These are phyloP conservation scores for Lycophotia porphyrea DNA, from an alignment of 2,888 invertebrate genomes.

Conservation along the genomic window DNA sequence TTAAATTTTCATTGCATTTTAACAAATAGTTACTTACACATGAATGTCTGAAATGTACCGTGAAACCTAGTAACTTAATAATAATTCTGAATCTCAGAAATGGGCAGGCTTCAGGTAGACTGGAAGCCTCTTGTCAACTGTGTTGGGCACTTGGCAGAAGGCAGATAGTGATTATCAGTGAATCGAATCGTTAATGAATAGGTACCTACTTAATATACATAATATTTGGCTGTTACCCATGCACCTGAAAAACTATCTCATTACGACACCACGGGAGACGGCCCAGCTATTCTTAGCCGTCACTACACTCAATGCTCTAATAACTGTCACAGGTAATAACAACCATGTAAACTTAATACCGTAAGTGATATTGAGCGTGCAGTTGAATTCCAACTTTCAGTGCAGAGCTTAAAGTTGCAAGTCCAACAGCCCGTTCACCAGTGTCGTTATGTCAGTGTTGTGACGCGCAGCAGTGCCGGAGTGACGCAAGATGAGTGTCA, in stretches of 20 bases:
- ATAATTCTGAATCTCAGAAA: background rate
- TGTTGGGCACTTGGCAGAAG: background rate
- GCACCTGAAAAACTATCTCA: constrained; percentile 17
- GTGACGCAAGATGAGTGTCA: constrained; percentile 78
- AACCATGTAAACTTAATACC: background rate
- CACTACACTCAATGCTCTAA: constrained; percentile 47
- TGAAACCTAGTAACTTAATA: background rate
- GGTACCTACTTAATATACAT: too few relatives aligned
- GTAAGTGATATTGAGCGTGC: background rate
- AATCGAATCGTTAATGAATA: background rate
- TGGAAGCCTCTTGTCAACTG: background rate
- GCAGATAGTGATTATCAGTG: background rate
- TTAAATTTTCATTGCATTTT: background rate
- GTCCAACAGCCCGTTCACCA: background rate
- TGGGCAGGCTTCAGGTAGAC: too few relatives aligned
- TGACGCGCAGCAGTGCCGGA: constrained; percentile 43
- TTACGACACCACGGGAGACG: constrained; percentile 32
- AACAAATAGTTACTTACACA: background rate
- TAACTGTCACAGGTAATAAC: constrained; percentile 55
- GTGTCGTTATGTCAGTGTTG: constrained; percentile 52
- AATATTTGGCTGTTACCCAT: background rate
- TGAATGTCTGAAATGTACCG: background rate
- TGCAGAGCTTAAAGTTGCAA: background rate
- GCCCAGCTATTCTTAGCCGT: constrained; percentile 37
- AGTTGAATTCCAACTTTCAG: background rate